Evolutionary conservation across 2,888 invertebrate species (phyloP), one percentile per base, ranked within the genome.

Genomic region (Acronicta psi): DNA sequence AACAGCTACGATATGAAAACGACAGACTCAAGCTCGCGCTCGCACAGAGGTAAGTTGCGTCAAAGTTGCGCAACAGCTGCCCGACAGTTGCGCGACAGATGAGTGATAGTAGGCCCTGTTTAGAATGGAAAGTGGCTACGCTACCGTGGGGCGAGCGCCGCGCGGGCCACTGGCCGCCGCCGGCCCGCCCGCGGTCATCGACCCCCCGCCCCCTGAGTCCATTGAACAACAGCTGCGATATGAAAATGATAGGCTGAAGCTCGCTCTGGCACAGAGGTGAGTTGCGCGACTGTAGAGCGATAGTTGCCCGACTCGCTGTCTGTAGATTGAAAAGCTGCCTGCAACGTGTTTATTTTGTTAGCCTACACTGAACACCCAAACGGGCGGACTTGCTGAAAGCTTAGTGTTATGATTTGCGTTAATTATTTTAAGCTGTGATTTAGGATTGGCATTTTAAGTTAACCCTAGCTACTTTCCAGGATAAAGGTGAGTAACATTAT

Each of bases 1-100:
- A 97, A 86, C 99, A 99, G 90, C 95, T 99, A 67, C 98, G 99
- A 86, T 99, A 99, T 92, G 99, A 99, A 94, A 99, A 99, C 89
- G 99, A 99, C 87, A 95, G 99, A 73, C 96, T 99, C 76, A 99
- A 99, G 93, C 95, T 99, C 72, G 99, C 99, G 17, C 94, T 92
- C 6, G 92, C 99, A 52, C 99, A 99, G 92, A 99, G 98, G 98
- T 98, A 79, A 86, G 90, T 84, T 2, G 7, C 4, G 17, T 11
- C 7, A 31, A 3, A 38, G 6, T 45, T 23, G 3, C 1, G 11
- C 18, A 2, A 34, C 37, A 46, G 50, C 40, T 20, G 23, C 14
- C 11, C 11, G 20, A 16, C 23, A 68, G 44, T 49, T 17, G 45
- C 46, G 41, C 14, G 41, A 49, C 64, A 42, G 49, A 31, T 49